Percentiles rank a stretch among this genome's conserved stretches.
Conservation (phyloP, 2,113 vertebrate genomes). For the Aptenodytes forsteri region DNA sequence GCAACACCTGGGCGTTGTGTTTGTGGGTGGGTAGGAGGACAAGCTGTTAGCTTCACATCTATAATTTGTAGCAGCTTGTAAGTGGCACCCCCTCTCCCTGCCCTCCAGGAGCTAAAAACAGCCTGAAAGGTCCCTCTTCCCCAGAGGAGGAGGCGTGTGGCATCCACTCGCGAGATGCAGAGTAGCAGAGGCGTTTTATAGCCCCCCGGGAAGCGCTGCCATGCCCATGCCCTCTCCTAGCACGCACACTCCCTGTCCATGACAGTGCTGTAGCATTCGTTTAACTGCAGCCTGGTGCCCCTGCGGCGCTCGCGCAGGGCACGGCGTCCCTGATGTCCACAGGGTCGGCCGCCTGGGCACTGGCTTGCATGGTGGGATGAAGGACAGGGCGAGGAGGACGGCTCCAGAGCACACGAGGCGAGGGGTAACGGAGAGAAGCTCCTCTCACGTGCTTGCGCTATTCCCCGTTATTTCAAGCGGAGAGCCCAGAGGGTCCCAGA, state of each 20-base stretch:
- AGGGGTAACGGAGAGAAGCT: neutral
- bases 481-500: neutral
- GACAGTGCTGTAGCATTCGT: accelerated
- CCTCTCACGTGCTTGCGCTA: neutral
- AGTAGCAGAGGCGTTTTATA: neutral
- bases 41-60: slow-evolving; percentile 65
- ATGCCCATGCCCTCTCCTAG: accelerated
- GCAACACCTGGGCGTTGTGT: neutral
- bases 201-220: neutral
- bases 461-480: accelerated
- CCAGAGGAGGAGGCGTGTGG: neutral
- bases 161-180: neutral
- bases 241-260: accelerated
- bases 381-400: accelerated
- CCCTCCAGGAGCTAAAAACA: slow-evolving; percentile 58
- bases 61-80: slow-evolving; percentile 53
- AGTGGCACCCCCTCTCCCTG: slow-evolving; percentile 53
- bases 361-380: neutral
- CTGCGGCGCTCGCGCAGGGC: accelerated
- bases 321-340: accelerated
- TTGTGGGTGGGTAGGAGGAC: slow-evolving; percentile 42
- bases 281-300: accelerated
- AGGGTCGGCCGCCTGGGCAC: accelerated
- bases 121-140: slow-evolving; percentile 19
- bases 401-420: accelerated